A percentile compares a stretch with the other conserved stretches of the same genome.
Conservation (phyloP, 2,797 vertebrate genomes). For the Alosa sapidissima region DNA sequence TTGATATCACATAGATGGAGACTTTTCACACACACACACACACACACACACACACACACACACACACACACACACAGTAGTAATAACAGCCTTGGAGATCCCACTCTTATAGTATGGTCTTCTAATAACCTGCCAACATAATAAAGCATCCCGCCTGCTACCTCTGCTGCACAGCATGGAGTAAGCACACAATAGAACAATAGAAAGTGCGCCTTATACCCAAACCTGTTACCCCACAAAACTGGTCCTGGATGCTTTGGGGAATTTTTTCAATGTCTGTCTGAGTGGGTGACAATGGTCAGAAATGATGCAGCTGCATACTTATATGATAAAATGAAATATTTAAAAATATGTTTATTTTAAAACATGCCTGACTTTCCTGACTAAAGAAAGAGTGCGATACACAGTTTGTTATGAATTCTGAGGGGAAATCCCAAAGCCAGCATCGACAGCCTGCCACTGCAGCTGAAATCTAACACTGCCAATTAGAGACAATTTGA, state of each 20-base stretch:
- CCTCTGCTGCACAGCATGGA: slow-evolving; percentile 14
- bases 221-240: not conserved
- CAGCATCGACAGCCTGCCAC: not conserved
- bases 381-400: not conserved
- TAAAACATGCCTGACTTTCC: not conserved
- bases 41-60: slow-evolving; percentile 19
- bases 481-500: not conserved
- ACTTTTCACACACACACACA: slow-evolving; percentile 7
- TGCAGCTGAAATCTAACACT: not conserved
- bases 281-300: not conserved
- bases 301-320: not conserved
- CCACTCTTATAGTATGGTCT: not conserved
- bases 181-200: slow-evolving; percentile 40
- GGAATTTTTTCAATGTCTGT: not conserved
- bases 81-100: slow-evolving; percentile 27
- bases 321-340: no score
- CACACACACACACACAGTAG: slow-evolving; percentile 20
- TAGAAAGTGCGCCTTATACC: slow-evolving; percentile 7
- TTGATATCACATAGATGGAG: no score
- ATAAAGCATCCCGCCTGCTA: not conserved
- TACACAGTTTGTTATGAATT: not conserved
- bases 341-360: no score
- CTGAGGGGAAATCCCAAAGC: not conserved
- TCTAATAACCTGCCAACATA: slow-evolving; percentile 1
- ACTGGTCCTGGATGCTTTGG: not conserved